Evolutionary conservation across 2,888 invertebrate species (phyloP), one percentile per base, ranked within the genome.

Genomic region (Chouioia cunea): DNA sequence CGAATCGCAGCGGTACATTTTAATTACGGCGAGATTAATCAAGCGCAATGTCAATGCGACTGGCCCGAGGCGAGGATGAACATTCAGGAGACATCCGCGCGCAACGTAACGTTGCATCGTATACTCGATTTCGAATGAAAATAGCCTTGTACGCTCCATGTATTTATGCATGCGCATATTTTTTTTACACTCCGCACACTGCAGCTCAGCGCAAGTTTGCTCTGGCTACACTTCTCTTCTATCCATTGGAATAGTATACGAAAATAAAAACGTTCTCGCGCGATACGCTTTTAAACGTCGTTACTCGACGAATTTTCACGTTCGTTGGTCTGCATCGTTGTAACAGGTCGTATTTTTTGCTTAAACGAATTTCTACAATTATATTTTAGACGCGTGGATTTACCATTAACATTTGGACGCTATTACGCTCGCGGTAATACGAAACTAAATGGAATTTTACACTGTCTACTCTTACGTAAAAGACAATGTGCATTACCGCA

Each of bases 101-200:
- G n/a, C n/a, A n/a, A n/a, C n/a, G n/a, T n/a, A n/a, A n/a, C n/a
- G n/a, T n/a, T n/a, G n/a, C 20, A 52, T n/a, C 58, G 20, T n/a
- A 36, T 20, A 43, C 6, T 56, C n/a, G 46, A 44, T 62, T 52
- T 36, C 16, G 63, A 63, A 66, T 63, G 57, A 71, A 71, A 71
- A 66, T 63, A 63, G 44, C 53, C 63, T 70, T 70, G n/a, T n/a
- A n/a, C 65, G 48, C 23, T 43, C 18, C n/a, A 27, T 23, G 15
- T 58, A 22, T 47, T 70, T 70, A 64, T 58, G 53, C 56, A 44
- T 50, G 65, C 57, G 20, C 59, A 20, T 43, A 48, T 23, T 16
- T 59, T 65, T 60, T 16, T 27, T 20, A 0, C n/a, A 12, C 6
- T n/a, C 50, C 16, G 50, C 50, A 50, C n/a, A n/a, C n/a, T n/a